Conservation (phyloP, 2,113 vertebrate genomes). For the Silurus meridionalis region DNA sequence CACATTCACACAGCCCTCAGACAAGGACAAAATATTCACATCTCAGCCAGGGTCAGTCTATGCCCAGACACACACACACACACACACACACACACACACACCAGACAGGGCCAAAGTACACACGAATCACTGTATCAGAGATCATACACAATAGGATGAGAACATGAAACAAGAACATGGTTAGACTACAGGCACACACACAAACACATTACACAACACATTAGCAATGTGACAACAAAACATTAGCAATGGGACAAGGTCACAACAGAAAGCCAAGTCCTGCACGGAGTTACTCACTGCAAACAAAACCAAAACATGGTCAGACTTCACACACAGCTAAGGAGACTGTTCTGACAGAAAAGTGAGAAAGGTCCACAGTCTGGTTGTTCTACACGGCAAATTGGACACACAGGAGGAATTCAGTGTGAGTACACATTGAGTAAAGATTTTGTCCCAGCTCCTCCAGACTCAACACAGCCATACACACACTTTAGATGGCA, state of each 20-base stretch:
- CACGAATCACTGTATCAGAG: background rate
- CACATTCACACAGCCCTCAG: background rate
- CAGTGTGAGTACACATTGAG: background rate
- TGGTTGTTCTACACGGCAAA: conserved; percentile 7
- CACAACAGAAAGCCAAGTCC: background rate
- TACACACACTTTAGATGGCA: background rate
- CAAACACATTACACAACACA: background rate
- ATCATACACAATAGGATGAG: background rate
- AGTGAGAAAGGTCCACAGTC: conserved; percentile 11
- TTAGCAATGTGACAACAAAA: background rate
- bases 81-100: background rate
- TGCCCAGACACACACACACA: background rate
- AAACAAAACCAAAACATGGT: background rate
- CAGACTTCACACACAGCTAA: background rate
- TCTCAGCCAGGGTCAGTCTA: background rate
- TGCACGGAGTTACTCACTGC: background rate
- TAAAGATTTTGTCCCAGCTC: background rate
- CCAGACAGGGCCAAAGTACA: background rate
- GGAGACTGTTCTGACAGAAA: background rate
- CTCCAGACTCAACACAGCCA: background rate
- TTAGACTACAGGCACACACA: background rate
- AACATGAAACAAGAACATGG: background rate
- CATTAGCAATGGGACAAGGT: background rate
- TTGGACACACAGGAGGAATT: conserved; percentile 3
- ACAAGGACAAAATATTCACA: background rate